Evolutionary conservation across 2,888 invertebrate species (phyloP).

Genomic region (Ctena decussata): DNA sequence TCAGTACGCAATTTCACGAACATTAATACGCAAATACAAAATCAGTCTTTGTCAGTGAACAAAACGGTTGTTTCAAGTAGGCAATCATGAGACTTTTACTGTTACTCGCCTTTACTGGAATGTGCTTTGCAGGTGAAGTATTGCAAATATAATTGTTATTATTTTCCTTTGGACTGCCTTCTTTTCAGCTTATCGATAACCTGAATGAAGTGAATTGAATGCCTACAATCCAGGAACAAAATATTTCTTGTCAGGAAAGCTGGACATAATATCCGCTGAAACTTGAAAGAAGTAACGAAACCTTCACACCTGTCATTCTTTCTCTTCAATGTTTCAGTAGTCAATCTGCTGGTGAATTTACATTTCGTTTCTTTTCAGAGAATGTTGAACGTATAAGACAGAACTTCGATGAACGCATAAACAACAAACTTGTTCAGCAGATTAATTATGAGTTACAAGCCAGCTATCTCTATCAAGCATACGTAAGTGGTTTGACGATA

Average conservation of each 20-base stretch:
- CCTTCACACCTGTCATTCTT: too few relatives aligned
- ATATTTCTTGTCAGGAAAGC: too few relatives aligned
- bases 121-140: neutral
- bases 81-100: neutral
- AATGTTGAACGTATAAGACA: conserved; percentile 63
- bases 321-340: too few relatives aligned
- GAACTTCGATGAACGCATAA: conserved; percentile 88
- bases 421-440: conserved; percentile 84
- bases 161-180: too few relatives aligned
- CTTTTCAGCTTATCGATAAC: too few relatives aligned
- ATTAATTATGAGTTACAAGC: conserved; percentile 77
- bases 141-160: too few relatives aligned
- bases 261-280: too few relatives aligned
- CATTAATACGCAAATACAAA: neutral
- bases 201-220: too few relatives aligned
- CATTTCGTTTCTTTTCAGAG: conserved; percentile 2
- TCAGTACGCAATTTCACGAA: neutral
- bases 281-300: too few relatives aligned
- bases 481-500: conserved; percentile 76
- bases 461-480: conserved; percentile 81
- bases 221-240: too few relatives aligned
- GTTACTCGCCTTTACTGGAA: neutral
- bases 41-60: neutral
- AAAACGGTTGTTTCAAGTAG: neutral
- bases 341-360: too few relatives aligned